Base-by-base conservation (phyloP, 2,888 invertebrate species). In the Cataglyphis cursor region DNA sequence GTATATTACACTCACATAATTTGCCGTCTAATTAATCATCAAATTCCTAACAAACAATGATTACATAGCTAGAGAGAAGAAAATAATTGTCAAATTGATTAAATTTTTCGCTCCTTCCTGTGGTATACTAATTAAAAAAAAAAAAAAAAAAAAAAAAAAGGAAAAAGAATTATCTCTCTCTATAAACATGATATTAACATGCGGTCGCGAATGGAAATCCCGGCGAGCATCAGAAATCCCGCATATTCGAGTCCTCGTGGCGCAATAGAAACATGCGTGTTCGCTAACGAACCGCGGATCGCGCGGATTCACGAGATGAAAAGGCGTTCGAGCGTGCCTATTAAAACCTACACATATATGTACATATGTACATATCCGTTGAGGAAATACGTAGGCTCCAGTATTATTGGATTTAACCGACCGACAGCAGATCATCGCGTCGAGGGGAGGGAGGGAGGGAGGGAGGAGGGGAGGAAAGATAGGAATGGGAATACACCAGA, bases 361-460 rank as follows among this genome's bases (percentile, higher is more conserved):
- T 38, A 3, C 15, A n/a, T 38, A 6, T 4, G 6, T 6, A 1
- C 24, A 15, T 8, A 24, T 59, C 35, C 21, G 31, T 54, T 8
- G n/a, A 57, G 61, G 15, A 76, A 44, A 73, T 51, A 61, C 44
- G 24, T 38, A 65, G 62, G 44, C 38, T 28, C 62, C 31, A n/a
- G 24, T 83, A 81, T 83, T 57, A 65, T 70, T 66, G 85, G 80
- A 44, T 48, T 61, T 48, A 59, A n/a, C 61, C 44, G 54, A 65
- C 28, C 24, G 48, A 85, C 68, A 18, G 82, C 62, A 12, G 21
- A 83, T 83, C 57, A 21, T 44, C 41, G 28, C n/a, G 24, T 5
- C 41, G 21, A 21, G 41, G 18, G 41, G 64, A 35, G 41, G 4
- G 31, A 4, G 31, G 31, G 31, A 31, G 31, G 31, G 35, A 35